Percentiles rank a stretch among this genome's conserved stretches.
Evolutionary conservation across 1,140 invertebrate species (phyloP).

Genomic region (Trachelipus rathkii): DNA sequence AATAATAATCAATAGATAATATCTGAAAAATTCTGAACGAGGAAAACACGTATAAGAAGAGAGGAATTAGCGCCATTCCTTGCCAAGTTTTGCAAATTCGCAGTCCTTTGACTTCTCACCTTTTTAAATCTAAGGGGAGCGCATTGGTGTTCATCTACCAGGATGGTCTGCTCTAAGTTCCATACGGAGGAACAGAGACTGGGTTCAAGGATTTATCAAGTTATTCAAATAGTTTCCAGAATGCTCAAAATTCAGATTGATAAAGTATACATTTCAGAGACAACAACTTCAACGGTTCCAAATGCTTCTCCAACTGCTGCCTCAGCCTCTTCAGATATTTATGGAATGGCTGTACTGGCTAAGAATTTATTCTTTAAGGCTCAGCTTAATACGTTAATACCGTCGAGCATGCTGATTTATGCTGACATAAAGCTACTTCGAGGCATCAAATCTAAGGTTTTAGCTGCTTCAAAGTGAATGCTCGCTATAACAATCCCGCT

Average conservation of each 20-base stretch:
- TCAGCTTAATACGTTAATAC: no score
- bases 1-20: neutral
- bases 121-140: slow-evolving; percentile 85
- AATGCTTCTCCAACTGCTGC: slow-evolving; percentile 90
- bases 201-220: slow-evolving; percentile 95
- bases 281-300: slow-evolving; percentile 86
- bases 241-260: slow-evolving; percentile 67
- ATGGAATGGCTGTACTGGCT: slow-evolving; percentile 89
- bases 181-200: slow-evolving; percentile 91
- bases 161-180: slow-evolving; percentile 83
- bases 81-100: slow-evolving; percentile 90
- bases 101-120: slow-evolving; percentile 74
- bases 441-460: no score
- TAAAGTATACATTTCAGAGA: slow-evolving; percentile 82
- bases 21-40: no score
- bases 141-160: slow-evolving; percentile 81
- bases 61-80: slow-evolving; percentile 79
- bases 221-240: slow-evolving; percentile 69
- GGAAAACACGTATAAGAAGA: slow-evolving; percentile 56
- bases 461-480: no score
- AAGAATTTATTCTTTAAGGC: neutral
- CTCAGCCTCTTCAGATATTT: slow-evolving; percentile 84
- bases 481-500: no score
- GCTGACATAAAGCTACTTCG: no score
- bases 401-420: no score